phyloP scores from a whole-genome alignment of 1,140 invertebrate species.

The Drosophila azteca region DNA sequence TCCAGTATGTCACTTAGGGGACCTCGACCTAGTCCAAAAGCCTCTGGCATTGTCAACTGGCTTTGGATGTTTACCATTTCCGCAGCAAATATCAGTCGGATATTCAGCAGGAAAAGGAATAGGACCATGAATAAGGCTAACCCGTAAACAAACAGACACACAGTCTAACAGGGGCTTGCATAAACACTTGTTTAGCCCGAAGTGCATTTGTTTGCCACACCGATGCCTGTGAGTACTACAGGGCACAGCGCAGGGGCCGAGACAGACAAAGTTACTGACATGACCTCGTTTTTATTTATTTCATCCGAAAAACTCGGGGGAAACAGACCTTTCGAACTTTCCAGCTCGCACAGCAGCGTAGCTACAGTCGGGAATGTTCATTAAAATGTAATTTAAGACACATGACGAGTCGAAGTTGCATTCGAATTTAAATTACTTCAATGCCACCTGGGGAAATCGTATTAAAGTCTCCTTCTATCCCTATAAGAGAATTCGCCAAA shows the following conservation, averaged over 20 bases:
- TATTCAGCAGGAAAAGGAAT: background rate
- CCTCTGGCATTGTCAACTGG: too few relatives aligned
- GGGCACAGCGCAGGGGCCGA: background rate
- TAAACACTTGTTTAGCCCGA: constrained; percentile 57
- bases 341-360: background rate
- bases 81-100: background rate
- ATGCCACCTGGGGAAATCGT: constrained; percentile 42
- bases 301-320: background rate
- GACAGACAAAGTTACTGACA: constrained; percentile 43
- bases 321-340: constrained; percentile 25
- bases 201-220: constrained; percentile 40
- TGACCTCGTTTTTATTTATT: constrained; percentile 17
- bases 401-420: background rate
- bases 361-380: constrained; percentile 22
- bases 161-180: constrained; percentile 25
- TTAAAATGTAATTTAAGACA: constrained; percentile 65
- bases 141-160: constrained; percentile 1
- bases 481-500: too few relatives aligned
- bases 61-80: constrained; percentile 24
- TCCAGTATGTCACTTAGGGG: too few relatives aligned
- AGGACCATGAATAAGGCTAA: background rate
- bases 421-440: constrained; percentile 61
- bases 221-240: background rate
- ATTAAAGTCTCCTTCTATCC: constrained; percentile 43
- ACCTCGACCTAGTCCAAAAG: too few relatives aligned